These are phyloP conservation scores for Slavum lentiscoides DNA, from an alignment of 2,888 invertebrate species.

Conservation along the genomic window DNA sequence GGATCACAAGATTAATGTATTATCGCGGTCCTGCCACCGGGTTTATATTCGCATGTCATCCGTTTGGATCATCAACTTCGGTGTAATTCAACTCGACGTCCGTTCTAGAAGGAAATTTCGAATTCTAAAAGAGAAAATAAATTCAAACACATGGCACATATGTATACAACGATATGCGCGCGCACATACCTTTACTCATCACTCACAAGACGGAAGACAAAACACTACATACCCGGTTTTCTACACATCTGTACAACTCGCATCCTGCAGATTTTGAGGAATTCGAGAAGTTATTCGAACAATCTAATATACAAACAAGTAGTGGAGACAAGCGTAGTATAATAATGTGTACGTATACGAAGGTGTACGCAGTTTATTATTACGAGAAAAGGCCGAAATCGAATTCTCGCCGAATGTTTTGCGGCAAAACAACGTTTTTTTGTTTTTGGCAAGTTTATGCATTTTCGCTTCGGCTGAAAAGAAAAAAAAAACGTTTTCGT, in stretches of 20 bases:
- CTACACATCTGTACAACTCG: background rate
- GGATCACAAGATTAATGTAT: conserved; percentile 18
- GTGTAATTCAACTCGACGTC: conserved; percentile 24
- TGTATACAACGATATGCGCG: background rate
- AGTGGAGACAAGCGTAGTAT: background rate
- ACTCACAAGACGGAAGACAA: background rate
- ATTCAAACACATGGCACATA: background rate
- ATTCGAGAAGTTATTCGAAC: conserved; percentile 29
- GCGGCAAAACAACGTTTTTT: background rate
- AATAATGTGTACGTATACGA: too few relatives aligned
- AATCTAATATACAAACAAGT: conserved; percentile 29
- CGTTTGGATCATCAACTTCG: conserved; percentile 15
- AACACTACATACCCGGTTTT: background rate
- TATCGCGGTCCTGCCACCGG: background rate
- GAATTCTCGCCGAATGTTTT: background rate
- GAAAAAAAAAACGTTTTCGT: conserved; percentile 9
- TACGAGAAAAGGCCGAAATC: conserved; percentile 2
- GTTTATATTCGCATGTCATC: background rate
- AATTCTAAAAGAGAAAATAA: background rate
- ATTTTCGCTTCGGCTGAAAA: conserved; percentile 14
- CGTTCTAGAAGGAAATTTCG: conserved; percentile 5
- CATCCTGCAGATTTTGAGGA: conserved; percentile 11
- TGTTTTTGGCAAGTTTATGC: conserved; percentile 26
- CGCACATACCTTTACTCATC: too few relatives aligned
- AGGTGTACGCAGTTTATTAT: background rate